A percentile compares a stretch with the other conserved stretches of the same genome.
phyloP scores from a whole-genome alignment of 2,888 invertebrate species.

The Lithophane leautieri region DNA sequence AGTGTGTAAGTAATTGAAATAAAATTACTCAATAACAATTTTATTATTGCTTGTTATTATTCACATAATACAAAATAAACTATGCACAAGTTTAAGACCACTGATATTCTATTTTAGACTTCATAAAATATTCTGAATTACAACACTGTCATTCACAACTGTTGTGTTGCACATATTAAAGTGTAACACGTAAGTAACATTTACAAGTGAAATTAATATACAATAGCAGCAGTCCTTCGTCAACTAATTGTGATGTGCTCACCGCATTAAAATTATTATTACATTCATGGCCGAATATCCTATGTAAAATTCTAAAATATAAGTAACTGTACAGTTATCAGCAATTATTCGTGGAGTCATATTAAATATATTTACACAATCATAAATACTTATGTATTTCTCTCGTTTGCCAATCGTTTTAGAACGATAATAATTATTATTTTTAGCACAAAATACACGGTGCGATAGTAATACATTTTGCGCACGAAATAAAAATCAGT shows the following conservation, averaged over 20 bases:
- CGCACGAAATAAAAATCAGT: conserved; percentile 22
- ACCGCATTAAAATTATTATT: conserved; percentile 77
- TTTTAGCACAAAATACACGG: conserved; percentile 34
- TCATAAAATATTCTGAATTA: conserved; percentile 83
- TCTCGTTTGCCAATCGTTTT: conserved; percentile 65
- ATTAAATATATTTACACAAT: conserved; percentile 85
- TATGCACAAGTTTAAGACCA: conserved; percentile 91
- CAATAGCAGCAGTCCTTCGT: conserved; percentile 80
- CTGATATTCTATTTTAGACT: conserved; percentile 84
- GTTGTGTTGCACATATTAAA: conserved; percentile 41
- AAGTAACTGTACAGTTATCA: conserved; percentile 85
- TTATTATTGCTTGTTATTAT: conserved; percentile 92
- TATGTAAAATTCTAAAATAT: conserved; percentile 80
- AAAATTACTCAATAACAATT: conserved; percentile 89
- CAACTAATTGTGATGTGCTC: conserved; percentile 83
- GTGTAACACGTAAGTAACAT: conserved; percentile 60
- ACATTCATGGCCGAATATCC: conserved; percentile 84
- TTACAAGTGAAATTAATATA: conserved; percentile 80
- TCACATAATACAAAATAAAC: conserved; percentile 93
- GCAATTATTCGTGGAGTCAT: conserved; percentile 77
- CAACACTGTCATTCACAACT: conserved; percentile 77
- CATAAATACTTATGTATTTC: conserved; percentile 70
- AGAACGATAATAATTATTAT: conserved; percentile 48
- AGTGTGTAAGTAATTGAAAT: conserved; percentile 33
- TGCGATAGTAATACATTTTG: conserved; percentile 37